Conservation (phyloP, 1,140 invertebrate species). For the Watersipora subatra region DNA sequence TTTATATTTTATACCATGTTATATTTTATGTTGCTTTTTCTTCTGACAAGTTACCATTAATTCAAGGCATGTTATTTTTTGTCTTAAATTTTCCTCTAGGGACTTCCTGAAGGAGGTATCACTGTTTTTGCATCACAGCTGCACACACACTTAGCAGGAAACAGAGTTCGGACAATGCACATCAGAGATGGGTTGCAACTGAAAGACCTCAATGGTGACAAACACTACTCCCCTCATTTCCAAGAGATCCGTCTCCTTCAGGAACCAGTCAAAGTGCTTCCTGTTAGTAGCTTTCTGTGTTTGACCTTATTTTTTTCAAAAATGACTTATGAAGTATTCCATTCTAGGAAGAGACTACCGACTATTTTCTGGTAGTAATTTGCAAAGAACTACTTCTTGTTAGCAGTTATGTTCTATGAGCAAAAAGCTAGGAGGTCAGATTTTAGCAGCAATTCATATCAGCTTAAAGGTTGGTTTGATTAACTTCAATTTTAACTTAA, state of each 20-base stretch:
- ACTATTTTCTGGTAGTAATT: conserved; percentile 6
- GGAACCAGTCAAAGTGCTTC: conserved; percentile 60
- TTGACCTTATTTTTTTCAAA: conserved; percentile 3
- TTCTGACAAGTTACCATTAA: no score
- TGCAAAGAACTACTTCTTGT: neutral
- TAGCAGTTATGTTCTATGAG: no score
- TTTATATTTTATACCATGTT: no score
- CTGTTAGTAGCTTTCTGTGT: conserved; percentile 55
- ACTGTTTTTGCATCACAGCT: conserved; percentile 88
- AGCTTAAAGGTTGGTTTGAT: no score
- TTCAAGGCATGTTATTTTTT: no score
- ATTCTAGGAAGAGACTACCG: no score
- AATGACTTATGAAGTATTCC: no score
- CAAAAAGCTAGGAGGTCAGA: no score
- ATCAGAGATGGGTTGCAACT: conserved; percentile 60
- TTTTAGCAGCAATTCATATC: no score
- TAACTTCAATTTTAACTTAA: no score
- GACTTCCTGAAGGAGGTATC: conserved; percentile 68
- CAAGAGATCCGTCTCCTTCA: conserved; percentile 86
- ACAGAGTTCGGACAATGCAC: conserved; percentile 68
- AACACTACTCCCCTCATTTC: conserved; percentile 94
- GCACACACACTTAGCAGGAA: conserved; percentile 87
- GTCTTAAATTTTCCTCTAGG: conserved; percentile 42
- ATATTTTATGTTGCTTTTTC: no score
- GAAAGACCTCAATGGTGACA: conserved; percentile 71